Evolutionary conservation across 1,140 invertebrate genomes (phyloP).

Genomic region (Druon quercuslanigerum): DNA sequence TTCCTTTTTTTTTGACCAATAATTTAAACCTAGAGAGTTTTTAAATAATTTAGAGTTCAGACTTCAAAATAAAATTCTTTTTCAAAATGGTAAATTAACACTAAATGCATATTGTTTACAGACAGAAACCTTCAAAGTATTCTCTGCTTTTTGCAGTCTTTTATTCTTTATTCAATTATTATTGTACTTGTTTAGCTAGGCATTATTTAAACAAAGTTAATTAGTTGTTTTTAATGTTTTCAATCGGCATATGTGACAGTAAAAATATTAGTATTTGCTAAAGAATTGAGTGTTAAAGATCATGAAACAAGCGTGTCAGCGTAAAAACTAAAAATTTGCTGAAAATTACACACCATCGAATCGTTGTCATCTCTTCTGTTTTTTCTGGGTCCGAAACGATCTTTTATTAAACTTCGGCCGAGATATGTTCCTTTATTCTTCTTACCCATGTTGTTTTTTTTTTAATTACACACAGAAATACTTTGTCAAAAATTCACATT

Average conservation of each 20-base stretch:
- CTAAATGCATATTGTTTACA: no score
- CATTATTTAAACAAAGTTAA: conserved; percentile 19
- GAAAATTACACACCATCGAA: conserved; percentile 66
- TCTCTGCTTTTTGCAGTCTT: no score
- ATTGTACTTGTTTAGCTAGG: neutral
- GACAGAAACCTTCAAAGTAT: no score
- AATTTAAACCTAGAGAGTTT: neutral
- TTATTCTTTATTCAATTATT: neutral
- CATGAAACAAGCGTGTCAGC: conserved; percentile 7
- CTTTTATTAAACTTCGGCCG: conserved; percentile 85
- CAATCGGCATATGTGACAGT: neutral
- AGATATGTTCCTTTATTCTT: conserved; percentile 78
- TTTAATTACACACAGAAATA: no score
- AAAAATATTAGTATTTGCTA: neutral
- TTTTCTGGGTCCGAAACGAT: conserved; percentile 81
- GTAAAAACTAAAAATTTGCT: conserved; percentile 40
- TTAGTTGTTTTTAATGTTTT: neutral
- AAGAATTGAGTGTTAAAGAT: neutral
- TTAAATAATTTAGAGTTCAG: neutral
- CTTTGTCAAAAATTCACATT: no score
- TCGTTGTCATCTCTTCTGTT: conserved; percentile 78
- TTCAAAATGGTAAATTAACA: no score
- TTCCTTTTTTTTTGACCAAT: neutral
- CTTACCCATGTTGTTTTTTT: conserved; percentile 78
- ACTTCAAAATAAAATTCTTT: neutral